A percentile compares a stretch with the other conserved stretches of the same genome.
Evolutionary conservation across 2,113 vertebrate species (phyloP).

Genomic region (Phylloscopus trochiloides): DNA sequence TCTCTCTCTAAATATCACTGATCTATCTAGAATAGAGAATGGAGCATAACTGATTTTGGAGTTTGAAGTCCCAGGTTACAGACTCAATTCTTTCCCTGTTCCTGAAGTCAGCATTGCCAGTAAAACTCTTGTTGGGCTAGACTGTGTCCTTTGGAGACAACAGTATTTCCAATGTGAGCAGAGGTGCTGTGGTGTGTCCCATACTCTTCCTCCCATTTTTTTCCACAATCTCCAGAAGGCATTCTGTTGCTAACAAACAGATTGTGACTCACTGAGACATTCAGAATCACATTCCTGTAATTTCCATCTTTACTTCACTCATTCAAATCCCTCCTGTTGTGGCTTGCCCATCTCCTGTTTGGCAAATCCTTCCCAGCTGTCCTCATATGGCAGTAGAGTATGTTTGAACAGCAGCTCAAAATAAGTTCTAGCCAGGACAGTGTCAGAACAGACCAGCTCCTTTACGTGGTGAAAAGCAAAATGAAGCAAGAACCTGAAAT

Average conservation of each 20-base stretch:
- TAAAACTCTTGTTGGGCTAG: background rate
- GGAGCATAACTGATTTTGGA: background rate
- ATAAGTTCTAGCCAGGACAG: background rate
- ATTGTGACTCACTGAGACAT: constrained; percentile 15
- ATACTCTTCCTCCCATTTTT: background rate
- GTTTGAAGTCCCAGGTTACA: background rate
- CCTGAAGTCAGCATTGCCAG: background rate
- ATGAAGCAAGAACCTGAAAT: background rate
- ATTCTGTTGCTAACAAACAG: constrained; percentile 3
- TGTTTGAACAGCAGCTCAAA: background rate
- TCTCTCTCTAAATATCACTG: background rate
- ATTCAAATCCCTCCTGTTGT: background rate
- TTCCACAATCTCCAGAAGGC: background rate
- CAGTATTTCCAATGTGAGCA: fast-evolving
- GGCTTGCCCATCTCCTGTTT: background rate
- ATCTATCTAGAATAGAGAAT: background rate
- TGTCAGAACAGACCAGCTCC: background rate
- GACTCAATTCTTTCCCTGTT: background rate
- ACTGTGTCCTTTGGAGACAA: background rate
- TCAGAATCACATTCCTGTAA: background rate
- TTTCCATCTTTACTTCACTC: background rate
- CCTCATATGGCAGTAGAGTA: background rate
- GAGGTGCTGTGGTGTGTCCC: background rate
- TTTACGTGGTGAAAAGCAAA: background rate
- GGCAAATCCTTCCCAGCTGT: background rate